These are phyloP conservation scores for Mayetiola destructor DNA, from an alignment of 2,888 invertebrate genomes.

Conservation along the genomic window DNA sequence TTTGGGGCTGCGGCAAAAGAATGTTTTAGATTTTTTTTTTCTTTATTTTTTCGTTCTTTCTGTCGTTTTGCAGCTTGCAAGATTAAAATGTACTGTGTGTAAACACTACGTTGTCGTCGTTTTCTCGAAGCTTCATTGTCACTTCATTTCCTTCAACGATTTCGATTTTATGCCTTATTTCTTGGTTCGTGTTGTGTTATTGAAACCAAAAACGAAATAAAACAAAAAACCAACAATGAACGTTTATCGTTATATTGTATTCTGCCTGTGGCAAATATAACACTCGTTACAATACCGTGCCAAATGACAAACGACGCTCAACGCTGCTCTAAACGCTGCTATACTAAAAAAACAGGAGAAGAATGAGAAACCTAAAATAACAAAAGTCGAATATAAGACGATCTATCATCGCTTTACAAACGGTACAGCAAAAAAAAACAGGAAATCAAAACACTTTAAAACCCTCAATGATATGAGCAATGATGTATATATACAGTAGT, in stretches of 20 bases:
- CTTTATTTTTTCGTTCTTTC: too few species aligned
- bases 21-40: too few species aligned
- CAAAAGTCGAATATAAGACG: constrained; percentile 7
- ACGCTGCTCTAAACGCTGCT: too few species aligned
- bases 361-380: constrained; percentile 5
- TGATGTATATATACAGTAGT: too few species aligned
- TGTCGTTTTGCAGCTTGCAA: too few species aligned
- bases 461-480: too few species aligned
- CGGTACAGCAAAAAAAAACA: neutral
- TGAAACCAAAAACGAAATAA: too few species aligned
- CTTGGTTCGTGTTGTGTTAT: neutral
- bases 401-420: constrained; percentile 10
- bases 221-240: constrained; percentile 9
- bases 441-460: constrained; percentile 8
- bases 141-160: neutral
- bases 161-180: neutral
- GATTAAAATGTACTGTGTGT: too few species aligned
- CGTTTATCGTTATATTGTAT: constrained; percentile 11
- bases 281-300: neutral
- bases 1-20: too few species aligned
- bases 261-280: constrained; percentile 4
- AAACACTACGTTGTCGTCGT: too few species aligned
- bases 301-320: neutral
- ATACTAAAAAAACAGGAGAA: neutral
- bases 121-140: too few species aligned